Percentiles rank a stretch among this genome's conserved stretches.
phyloP scores from a whole-genome alignment of 1,140 invertebrate species.

The Leguminivora glycinivorella region DNA sequence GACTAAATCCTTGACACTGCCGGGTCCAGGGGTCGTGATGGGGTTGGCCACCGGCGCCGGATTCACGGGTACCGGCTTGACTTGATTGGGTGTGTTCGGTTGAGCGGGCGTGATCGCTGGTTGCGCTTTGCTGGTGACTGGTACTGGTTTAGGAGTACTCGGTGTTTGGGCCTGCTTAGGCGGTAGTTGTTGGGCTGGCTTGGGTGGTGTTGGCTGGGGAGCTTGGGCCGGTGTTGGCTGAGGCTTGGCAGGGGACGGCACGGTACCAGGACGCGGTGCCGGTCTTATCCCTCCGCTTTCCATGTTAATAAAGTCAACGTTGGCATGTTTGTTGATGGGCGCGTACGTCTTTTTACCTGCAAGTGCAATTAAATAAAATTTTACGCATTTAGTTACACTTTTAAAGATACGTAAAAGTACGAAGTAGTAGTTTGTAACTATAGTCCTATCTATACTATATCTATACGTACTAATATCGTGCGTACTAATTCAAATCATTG shows the following conservation, averaged over 20 bases:
- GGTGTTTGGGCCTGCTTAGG: constrained; percentile 26
- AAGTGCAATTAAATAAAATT: constrained; percentile 31
- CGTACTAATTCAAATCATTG: no score
- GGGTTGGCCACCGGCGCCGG: constrained; percentile 51
- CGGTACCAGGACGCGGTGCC: not conserved
- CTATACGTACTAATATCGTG: no score
- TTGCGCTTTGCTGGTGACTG: constrained; percentile 12
- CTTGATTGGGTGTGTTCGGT: constrained; percentile 40
- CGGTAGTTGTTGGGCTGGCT: constrained; percentile 10
- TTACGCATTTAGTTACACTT: not conserved
- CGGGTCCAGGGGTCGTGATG: constrained; percentile 64
- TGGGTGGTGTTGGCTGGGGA: constrained; percentile 21
- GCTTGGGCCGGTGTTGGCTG: constrained; percentile 24
- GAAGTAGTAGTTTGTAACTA: no score
- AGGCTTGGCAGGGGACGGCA: not conserved
- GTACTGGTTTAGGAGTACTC: constrained; percentile 29
- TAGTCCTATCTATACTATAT: no score
- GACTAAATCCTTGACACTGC: constrained; percentile 65
- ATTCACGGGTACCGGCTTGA: constrained; percentile 57
- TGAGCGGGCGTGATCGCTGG: constrained; percentile 28
- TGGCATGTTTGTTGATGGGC: constrained; percentile 70
- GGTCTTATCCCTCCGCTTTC: constrained; percentile 46
- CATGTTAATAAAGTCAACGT: constrained; percentile 73
- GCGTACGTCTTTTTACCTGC: constrained; percentile 59
- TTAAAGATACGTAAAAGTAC: constrained; percentile 9